Base-by-base conservation (phyloP, 92 coral and sea anemone species). In the Porites evermanni region DNA sequence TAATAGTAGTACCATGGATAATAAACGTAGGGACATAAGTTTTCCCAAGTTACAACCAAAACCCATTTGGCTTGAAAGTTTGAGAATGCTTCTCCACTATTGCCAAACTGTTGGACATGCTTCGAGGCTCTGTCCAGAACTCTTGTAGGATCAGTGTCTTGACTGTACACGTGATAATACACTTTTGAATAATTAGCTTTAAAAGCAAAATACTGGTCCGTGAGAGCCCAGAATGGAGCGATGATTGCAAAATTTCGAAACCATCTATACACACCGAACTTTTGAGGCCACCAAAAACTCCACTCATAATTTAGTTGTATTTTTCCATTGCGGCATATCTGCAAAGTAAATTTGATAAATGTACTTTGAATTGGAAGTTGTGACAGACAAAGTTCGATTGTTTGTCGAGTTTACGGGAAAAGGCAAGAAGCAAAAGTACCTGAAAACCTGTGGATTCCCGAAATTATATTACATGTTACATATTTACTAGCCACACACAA, bases 181-280 rank as follows among this genome's bases (percentile, higher is more conserved):
- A 64, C 71, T 16, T 79, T 63, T 21, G 83, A 64, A 64, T 60
- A 26, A 2, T 4, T 8, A 2, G 18, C 1, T 19, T 16, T 79
- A 17, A 79, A 79, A 5, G 83, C 83, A n/a, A 64, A 9, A 64
- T 24, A 32, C 8, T 18, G 14, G 51, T 87, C 86, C 14, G 75
- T 73, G 0, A 19, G 21, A 0, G 87, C 60, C 91, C 91, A 88
- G 74, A 65, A 76, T 24, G 91, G 91, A 0, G 88, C 88, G 2
- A 88, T 53, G 17, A 77, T 77, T 14, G 84, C 21, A 13, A 54
- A 29, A 29, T 60, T 56, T 16, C 63, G 23, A 56, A 82, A 59
- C 91, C 91, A 88, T 47, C 47, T 53, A 52, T 76, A 79, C 18
- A 77, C 79, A 21, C 92, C 92, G 73, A 89, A 89, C 54, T 73